Conservation (phyloP, 2,797 vertebrate species). For the Tapirus indicus region DNA sequence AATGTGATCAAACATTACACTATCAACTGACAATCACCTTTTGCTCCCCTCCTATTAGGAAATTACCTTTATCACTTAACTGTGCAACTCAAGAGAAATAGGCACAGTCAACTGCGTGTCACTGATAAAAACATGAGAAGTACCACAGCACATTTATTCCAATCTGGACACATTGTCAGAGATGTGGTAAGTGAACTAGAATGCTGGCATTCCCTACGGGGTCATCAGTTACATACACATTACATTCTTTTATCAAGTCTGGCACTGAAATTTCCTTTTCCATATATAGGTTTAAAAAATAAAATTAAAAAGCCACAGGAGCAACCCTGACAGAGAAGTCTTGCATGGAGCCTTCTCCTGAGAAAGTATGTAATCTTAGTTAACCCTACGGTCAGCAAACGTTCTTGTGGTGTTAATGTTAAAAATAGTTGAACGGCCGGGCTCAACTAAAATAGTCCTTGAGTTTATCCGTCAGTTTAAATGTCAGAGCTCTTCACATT, state of each 20-base stretch:
- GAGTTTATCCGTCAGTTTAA: conserved; percentile 67
- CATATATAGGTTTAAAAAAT: conserved; percentile 22
- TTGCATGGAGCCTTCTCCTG: conserved; percentile 49
- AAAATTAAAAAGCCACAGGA: conserved; percentile 67
- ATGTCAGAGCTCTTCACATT: conserved; percentile 75
- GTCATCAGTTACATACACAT: not conserved
- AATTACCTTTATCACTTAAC: conserved; percentile 70
- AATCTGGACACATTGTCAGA: conserved; percentile 15
- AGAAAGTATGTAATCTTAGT: not conserved
- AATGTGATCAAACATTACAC: conserved; percentile 76
- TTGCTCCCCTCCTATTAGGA: conserved; percentile 60
- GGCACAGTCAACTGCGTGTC: conserved; percentile 29
- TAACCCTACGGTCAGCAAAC: conserved; percentile 12
- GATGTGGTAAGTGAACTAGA: not conserved
- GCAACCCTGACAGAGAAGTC: conserved; percentile 61
- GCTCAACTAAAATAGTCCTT: conserved; percentile 27
- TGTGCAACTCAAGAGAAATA: conserved; percentile 11
- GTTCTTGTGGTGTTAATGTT: not conserved
- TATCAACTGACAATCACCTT: conserved; percentile 43
- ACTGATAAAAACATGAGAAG: conserved; percentile 45
- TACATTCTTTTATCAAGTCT: conserved; percentile 42
- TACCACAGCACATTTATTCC: conserved; percentile 77
- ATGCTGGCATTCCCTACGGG: not conserved
- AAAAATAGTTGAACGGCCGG: not conserved
- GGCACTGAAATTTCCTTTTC: conserved; percentile 48